Base-by-base conservation (phyloP, 2,113 vertebrate species). In the Corvus moneduloides region DNA sequence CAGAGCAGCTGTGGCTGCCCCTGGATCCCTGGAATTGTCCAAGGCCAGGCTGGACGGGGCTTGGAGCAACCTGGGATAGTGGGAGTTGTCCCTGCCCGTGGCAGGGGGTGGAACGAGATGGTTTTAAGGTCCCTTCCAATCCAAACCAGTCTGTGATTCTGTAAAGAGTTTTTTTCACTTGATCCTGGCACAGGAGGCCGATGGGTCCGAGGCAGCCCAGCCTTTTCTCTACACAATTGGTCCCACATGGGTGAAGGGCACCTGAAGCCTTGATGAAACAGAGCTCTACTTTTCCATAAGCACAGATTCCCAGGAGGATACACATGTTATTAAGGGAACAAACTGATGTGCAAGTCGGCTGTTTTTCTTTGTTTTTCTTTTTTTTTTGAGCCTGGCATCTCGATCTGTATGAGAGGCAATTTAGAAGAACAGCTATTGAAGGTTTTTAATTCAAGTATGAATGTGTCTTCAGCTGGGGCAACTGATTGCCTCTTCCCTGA, bases 381-480 rank as follows among this genome's bases (percentile, higher is more conserved):
- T 49, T 13, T 26, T 49, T 14, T 30, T 4, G 4, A 62, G 58
- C n/a, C 17, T 37, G 26, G 41, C 71, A 84, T 80, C 63, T 27
- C 32, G 0, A 43, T 93, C 75, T 52, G 5, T 21, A 69, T 13
- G 46, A 79, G 62, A 73, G 58, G 49, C 85, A 88, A 88, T 90
- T 93, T 62, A 16, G 26, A 41, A 79, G 64, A 79, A 49, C 23
- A 62, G 46, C 90, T 77, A 58, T 46, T 90, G 79, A 83, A 90
- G 72, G 56, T 74, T 95, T 96, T 92, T 88, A 92, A 94, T 95
- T 93, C 85, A 69, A 90, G 86, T 71, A 86, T 67, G 94, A 92
- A 72, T 67, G 64, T 83, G 71, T 84, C 81, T 94, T 94, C 85
- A 88, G 63, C 68, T 92, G 73, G 76, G 90, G 80, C 85, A 92